phyloP scores from a whole-genome alignment of 2,888 invertebrate genomes.

The Melinaea menophilus region DNA sequence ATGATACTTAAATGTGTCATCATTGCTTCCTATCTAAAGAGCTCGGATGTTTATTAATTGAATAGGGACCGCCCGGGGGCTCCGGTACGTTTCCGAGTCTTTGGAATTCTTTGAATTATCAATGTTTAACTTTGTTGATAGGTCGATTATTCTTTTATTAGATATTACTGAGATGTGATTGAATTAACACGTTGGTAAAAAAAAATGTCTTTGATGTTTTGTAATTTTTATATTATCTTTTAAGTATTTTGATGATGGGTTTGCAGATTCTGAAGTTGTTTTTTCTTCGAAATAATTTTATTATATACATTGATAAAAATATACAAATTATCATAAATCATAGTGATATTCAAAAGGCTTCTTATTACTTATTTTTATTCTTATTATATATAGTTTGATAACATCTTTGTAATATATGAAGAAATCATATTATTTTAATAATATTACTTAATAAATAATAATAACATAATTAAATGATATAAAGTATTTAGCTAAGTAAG shows the following conservation, averaged over 20 bases:
- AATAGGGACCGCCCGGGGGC: slow-evolving; percentile 38
- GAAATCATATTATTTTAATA: too few relatives aligned
- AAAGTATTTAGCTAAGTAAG: too few relatives aligned
- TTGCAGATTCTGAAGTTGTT: background rate
- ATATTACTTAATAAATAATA: too few relatives aligned
- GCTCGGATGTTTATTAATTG: slow-evolving; percentile 57
- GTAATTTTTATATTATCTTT: background rate
- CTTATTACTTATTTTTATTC: too few relatives aligned
- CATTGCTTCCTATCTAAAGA: slow-evolving; percentile 68
- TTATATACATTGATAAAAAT: too few relatives aligned
- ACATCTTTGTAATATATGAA: too few relatives aligned
- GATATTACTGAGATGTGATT: slow-evolving; percentile 7
- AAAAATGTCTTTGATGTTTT: slow-evolving; percentile 9
- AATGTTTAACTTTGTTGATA: slow-evolving; percentile 11
- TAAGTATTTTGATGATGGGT: background rate
- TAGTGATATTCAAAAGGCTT: too few relatives aligned
- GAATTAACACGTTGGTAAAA: slow-evolving; percentile 5
- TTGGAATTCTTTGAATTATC: slow-evolving; percentile 30
- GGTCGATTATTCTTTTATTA: slow-evolving; percentile 20
- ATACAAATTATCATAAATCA: too few relatives aligned
- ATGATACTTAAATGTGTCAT: slow-evolving; percentile 72
- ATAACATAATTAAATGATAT: too few relatives aligned
- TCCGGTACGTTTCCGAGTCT: slow-evolving; percentile 36
- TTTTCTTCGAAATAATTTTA: too few relatives aligned
- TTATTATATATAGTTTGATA: too few relatives aligned